phyloP scores from a whole-genome alignment of 1,140 invertebrate species.

The Atta texana region DNA sequence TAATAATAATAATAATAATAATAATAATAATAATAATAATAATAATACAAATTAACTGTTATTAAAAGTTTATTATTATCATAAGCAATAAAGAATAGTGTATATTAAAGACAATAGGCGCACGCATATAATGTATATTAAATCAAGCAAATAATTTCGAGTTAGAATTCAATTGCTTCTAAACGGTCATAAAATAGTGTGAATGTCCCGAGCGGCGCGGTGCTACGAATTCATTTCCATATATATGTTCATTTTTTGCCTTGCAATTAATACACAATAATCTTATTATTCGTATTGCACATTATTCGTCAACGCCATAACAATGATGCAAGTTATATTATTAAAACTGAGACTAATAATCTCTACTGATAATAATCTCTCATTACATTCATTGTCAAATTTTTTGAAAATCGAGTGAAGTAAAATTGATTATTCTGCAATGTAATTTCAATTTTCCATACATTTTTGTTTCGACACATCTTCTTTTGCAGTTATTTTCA shows the following conservation, averaged over 20 bases:
- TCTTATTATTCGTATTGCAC: conserved; percentile 6
- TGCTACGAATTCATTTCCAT: conserved; percentile 35
- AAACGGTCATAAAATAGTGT: not conserved
- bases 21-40: not conserved
- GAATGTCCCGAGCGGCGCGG: not conserved
- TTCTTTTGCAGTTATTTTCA: conserved; percentile 25
- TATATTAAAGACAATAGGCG: not conserved
- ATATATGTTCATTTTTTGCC: conserved; percentile 36
- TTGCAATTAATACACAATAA: conserved; percentile 17
- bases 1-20: no score
- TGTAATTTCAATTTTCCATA: conserved; percentile 32
- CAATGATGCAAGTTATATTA: conserved; percentile 74
- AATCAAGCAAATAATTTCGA: not conserved
- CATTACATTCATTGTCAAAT: conserved; percentile 17
- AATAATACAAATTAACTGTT: not conserved
- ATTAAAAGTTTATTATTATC: conserved; percentile 2
- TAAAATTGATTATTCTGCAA: conserved; percentile 18
- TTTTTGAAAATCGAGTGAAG: conserved; percentile 37
- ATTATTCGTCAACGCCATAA: conserved; percentile 35
- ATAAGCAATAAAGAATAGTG: not conserved
- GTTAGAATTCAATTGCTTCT: conserved; percentile 14
- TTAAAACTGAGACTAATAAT: conserved; percentile 73
- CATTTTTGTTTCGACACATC: conserved; percentile 29
- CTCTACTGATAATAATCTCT: conserved; percentile 27
- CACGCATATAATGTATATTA: not conserved